A percentile compares a stretch with the other conserved stretches of the same genome.
Evolutionary conservation across 2,113 vertebrate genomes (phyloP).

Genomic region (Coturnix japonica): DNA sequence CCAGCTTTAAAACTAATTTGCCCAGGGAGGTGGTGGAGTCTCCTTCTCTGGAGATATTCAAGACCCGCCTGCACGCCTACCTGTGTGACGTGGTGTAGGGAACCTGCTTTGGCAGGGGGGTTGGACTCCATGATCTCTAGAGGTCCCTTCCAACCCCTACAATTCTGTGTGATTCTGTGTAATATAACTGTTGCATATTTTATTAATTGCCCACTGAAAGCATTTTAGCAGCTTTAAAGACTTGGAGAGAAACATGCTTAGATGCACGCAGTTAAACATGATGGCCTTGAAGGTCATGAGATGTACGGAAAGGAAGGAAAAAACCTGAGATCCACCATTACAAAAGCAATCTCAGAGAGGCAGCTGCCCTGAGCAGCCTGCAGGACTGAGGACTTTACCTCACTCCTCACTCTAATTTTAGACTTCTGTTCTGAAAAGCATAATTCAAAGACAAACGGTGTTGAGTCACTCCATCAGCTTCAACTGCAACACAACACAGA

Average conservation of each 20-base stretch:
- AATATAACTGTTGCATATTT: neutral
- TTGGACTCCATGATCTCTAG: too few relatives aligned
- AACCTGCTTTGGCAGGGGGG: too few relatives aligned
- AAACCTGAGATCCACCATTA: neutral
- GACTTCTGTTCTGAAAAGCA: constrained; percentile 17
- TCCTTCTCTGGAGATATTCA: too few relatives aligned
- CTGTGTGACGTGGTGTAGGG: too few relatives aligned
- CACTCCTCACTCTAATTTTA: constrained; percentile 56
- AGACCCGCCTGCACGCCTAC: too few relatives aligned
- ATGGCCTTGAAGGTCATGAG: neutral
- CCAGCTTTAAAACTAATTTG: neutral
- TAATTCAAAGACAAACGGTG: constrained; percentile 27
- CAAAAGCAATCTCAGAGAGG: constrained; percentile 1
- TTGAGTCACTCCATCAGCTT: constrained; percentile 41
- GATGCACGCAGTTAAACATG: neutral
- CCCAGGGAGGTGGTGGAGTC: too few relatives aligned
- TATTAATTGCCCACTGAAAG: neutral
- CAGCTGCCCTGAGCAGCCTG: constrained; percentile 17
- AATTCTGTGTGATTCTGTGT: too few relatives aligned
- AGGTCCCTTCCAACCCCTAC: too few relatives aligned
- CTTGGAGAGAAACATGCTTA: neutral
- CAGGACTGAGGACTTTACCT: constrained; percentile 43
- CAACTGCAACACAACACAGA: neutral
- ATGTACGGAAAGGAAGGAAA: neutral
- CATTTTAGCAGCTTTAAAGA: neutral